Conservation (phyloP, 2,113 vertebrate species). For the Castor canadensis region DNA sequence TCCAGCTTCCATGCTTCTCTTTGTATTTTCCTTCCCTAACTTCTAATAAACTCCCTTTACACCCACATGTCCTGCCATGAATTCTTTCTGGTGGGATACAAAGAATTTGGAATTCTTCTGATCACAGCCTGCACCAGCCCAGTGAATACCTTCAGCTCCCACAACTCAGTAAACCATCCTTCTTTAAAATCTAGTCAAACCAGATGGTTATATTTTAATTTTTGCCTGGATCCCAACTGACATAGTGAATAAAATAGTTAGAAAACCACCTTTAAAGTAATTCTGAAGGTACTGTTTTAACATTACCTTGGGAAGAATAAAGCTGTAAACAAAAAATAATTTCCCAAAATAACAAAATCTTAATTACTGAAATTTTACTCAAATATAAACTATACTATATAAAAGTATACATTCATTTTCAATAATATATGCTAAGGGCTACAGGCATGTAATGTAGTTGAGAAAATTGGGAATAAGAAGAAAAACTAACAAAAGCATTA, state of each 20-base stretch:
- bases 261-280: slow-evolving; percentile 15
- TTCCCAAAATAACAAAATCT: slow-evolving; percentile 31
- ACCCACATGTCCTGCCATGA: too few relatives aligned
- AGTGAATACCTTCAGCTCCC: too few relatives aligned
- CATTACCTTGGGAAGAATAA: background rate
- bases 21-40: too few relatives aligned
- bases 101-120: too few relatives aligned
- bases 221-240: background rate
- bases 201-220: background rate
- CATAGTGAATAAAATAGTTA: background rate
- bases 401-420: background rate
- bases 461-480: background rate
- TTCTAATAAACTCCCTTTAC: too few relatives aligned
- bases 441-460: background rate
- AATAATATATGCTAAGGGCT: background rate
- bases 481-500: background rate
- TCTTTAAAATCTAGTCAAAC: background rate
- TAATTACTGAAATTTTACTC: background rate
- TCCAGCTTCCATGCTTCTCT: too few relatives aligned
- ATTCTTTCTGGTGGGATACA: too few relatives aligned
- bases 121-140: too few relatives aligned
- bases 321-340: background rate
- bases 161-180: background rate
- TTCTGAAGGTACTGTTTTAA: background rate
- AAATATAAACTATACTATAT: background rate